These are phyloP conservation scores for Brachyrhaphis roseni DNA, from an alignment of 2,797 vertebrate species.

Conservation along the genomic window DNA sequence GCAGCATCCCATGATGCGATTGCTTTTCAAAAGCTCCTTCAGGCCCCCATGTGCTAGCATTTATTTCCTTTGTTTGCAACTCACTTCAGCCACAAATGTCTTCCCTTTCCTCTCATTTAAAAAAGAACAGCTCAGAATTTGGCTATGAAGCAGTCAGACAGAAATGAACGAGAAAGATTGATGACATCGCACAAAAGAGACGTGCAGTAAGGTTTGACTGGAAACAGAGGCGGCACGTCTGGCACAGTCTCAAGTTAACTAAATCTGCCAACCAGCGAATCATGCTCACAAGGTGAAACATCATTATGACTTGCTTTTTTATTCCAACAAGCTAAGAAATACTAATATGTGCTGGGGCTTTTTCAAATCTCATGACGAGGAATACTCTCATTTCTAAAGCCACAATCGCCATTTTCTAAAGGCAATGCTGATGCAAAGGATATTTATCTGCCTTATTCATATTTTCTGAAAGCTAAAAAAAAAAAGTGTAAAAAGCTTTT, in stretches of 20 bases:
- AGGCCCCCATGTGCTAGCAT: slow-evolving; percentile 22
- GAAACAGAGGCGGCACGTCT: background rate
- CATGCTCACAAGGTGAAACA: slow-evolving; percentile 1
- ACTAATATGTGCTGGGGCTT: background rate
- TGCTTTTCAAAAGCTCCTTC: slow-evolving; percentile 23
- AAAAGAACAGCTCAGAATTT: slow-evolving; percentile 1
- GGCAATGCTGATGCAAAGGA: background rate
- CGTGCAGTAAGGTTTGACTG: slow-evolving; percentile 2
- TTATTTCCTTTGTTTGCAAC: slow-evolving; percentile 27
- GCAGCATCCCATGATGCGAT: slow-evolving; percentile 30
- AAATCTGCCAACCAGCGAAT: background rate
- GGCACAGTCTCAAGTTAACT: slow-evolving; percentile 4
- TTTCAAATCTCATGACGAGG: background rate
- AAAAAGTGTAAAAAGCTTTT: background rate
- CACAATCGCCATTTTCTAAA: background rate
- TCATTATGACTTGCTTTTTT: background rate
- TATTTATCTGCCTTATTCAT: background rate
- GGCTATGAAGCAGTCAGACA: background rate
- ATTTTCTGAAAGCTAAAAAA: background rate
- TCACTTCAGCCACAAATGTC: slow-evolving; percentile 2
- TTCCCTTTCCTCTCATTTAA: background rate
- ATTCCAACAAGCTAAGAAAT: slow-evolving; percentile 3
- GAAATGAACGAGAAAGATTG: background rate
- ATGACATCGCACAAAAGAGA: slow-evolving; percentile 5
- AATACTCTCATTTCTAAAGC: background rate